These are phyloP conservation scores for Dissostichus mawsoni DNA, from an alignment of 2,113 vertebrate species.

Conservation along the genomic window DNA sequence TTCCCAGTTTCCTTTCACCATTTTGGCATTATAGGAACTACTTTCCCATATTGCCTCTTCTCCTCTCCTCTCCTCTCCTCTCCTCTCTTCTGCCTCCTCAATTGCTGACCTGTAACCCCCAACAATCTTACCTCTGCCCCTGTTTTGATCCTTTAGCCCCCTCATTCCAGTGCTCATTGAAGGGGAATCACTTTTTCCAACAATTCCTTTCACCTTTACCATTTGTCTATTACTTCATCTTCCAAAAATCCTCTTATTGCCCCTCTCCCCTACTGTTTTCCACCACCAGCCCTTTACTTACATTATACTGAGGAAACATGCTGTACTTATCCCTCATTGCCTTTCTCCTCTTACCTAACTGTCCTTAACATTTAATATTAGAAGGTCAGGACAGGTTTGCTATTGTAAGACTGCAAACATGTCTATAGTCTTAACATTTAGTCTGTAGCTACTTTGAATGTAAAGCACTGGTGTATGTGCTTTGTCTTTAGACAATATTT, in stretches of 20 bases:
- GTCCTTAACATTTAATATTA: background rate
- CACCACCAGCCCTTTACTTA: background rate
- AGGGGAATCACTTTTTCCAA: background rate
- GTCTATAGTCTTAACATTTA: too few species aligned
- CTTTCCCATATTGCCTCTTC: background rate
- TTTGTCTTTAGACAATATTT: slow-evolving; percentile 4
- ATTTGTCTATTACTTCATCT: background rate
- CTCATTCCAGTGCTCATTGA: background rate
- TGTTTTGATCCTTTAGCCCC: background rate
- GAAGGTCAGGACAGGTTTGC: too few species aligned
- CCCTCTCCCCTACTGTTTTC: background rate
- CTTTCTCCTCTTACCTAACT: background rate
- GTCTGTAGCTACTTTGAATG: too few species aligned
- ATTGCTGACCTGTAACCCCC: background rate
- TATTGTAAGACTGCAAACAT: background rate
- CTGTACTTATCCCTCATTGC: background rate
- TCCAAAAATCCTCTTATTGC: background rate
- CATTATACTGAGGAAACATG: background rate
- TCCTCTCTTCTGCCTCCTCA: background rate
- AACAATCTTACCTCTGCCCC: background rate
- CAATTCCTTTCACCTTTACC: slow-evolving; percentile 14
- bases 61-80: background rate
- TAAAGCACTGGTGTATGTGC: background rate
- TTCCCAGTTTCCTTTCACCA: background rate
- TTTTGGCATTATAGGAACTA: background rate